Conservation (phyloP, 2,797 vertebrate genomes). For the Salarias fasciatus region DNA sequence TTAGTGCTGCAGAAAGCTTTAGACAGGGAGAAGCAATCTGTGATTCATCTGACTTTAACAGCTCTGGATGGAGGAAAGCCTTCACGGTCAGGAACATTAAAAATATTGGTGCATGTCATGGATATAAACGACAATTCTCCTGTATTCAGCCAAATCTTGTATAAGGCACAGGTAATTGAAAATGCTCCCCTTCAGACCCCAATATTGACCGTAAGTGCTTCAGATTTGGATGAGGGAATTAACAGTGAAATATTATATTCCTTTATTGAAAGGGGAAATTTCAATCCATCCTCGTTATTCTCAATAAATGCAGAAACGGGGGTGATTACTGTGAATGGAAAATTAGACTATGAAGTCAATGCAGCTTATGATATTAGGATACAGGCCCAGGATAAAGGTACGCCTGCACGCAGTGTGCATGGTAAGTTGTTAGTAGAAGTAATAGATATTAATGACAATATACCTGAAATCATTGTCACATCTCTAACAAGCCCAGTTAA, state of each 20-base stretch:
- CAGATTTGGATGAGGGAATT: slow-evolving; percentile 72
- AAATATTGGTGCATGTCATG: slow-evolving; percentile 76
- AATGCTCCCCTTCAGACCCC: slow-evolving; percentile 64
- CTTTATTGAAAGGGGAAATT: slow-evolving; percentile 67
- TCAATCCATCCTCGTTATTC: slow-evolving; percentile 56
- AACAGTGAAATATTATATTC: slow-evolving; percentile 80
- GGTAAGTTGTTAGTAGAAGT: slow-evolving; percentile 80
- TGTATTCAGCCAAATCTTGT: slow-evolving; percentile 71
- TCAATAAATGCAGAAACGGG: slow-evolving; percentile 74
- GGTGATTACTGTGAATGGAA: slow-evolving; percentile 73
- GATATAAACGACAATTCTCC: slow-evolving; percentile 84
- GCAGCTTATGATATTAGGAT: slow-evolving; percentile 79
- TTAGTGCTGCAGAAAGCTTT: slow-evolving; percentile 80
- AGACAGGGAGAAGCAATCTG: slow-evolving; percentile 79
- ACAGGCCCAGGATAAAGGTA: slow-evolving; percentile 80
- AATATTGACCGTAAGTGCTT: slow-evolving; percentile 67
- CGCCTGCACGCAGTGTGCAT: slow-evolving; percentile 73
- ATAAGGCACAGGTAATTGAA: slow-evolving; percentile 78
- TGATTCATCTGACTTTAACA: slow-evolving; percentile 73
- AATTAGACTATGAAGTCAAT: slow-evolving; percentile 80
- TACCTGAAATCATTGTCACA: slow-evolving; percentile 72
- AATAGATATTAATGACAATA: slow-evolving; percentile 73
- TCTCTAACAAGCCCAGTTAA: slow-evolving; percentile 68
- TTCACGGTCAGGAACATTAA: slow-evolving; percentile 72
- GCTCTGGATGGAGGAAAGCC: slow-evolving; percentile 85